Evolutionary conservation across 2,888 invertebrate genomes (phyloP).

Genomic region (Cacoxenus indagator): DNA sequence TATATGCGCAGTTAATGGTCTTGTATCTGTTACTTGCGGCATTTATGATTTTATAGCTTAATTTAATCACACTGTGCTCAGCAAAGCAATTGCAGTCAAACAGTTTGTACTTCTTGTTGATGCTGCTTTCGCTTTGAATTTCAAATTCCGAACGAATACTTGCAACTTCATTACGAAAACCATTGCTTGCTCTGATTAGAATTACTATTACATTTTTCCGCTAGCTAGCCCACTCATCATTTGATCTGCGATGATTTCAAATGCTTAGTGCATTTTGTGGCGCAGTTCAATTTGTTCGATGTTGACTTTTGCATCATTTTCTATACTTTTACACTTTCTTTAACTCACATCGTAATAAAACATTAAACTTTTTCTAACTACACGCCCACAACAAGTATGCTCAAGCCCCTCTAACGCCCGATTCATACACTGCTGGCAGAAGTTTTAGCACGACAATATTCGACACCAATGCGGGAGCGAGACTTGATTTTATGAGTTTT

Average conservation of each 20-base stretch:
- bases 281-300: too few relatives aligned
- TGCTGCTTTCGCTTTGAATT: too few relatives aligned
- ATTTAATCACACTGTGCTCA: not conserved
- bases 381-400: not conserved
- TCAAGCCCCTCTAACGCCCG: not conserved
- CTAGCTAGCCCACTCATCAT: too few relatives aligned
- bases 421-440: too few relatives aligned
- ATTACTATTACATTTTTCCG: too few relatives aligned
- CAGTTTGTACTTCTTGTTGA: not conserved
- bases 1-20: not conserved
- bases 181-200: too few relatives aligned
- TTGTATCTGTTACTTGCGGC: not conserved
- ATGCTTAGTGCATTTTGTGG: too few relatives aligned
- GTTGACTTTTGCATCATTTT: too few relatives aligned
- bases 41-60: not conserved
- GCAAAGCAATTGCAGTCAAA: not conserved
- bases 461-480: slow-evolving; percentile 12
- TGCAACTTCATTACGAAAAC: too few relatives aligned
- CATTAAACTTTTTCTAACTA: not conserved
- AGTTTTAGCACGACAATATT: not conserved
- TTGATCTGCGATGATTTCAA: too few relatives aligned
- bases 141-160: too few relatives aligned
- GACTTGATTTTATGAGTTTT: slow-evolving; percentile 59
- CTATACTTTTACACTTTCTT: too few relatives aligned
- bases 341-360: not conserved